Percentiles rank a stretch among this genome's conserved stretches.
These are phyloP conservation scores for Meloidogyne exigua DNA, from an alignment of 1,140 invertebrate genomes.

Conservation along the genomic window DNA sequence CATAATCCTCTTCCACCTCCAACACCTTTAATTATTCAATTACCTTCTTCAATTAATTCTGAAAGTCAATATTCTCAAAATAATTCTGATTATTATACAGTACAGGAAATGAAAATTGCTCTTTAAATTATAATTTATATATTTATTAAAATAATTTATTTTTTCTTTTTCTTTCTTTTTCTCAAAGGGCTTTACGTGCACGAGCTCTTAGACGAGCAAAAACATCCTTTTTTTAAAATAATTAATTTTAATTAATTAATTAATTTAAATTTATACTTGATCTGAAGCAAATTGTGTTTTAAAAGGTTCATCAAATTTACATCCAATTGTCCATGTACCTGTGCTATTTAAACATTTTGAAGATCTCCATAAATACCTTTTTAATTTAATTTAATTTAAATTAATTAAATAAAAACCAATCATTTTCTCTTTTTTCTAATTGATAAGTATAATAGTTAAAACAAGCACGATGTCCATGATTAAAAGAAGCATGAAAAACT, in stretches of 20 bases:
- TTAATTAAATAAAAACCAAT: conserved; percentile 33
- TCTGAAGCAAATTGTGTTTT: conserved; percentile 59
- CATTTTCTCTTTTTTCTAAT: conserved; percentile 51
- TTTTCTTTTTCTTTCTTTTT: not conserved
- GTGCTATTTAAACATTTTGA: conserved; percentile 61
- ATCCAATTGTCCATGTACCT: conserved; percentile 57
- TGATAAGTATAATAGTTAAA: conserved; percentile 63
- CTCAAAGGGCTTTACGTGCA: conserved; percentile 30
- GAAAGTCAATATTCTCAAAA: conserved; percentile 1
- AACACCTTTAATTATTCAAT: conserved; percentile 2
- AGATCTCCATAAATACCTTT: conserved; percentile 56
- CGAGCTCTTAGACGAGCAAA: conserved; percentile 54
- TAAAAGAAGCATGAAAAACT: conserved; percentile 60
- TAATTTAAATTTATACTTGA: conserved; percentile 28
- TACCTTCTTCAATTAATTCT: conserved; percentile 5
- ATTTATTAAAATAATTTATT: not conserved
- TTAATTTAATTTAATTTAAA: not conserved
- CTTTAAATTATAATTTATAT: not conserved
- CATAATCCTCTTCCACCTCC: not conserved
- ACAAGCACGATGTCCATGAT: conserved; percentile 59
- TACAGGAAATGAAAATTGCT: conserved; percentile 5
- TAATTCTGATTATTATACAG: conserved; percentile 5
- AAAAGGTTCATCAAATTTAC: conserved; percentile 64
- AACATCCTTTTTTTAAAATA: conserved; percentile 50
- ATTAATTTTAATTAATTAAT: not conserved